phyloP scores from a whole-genome alignment of 2,113 vertebrate species.

The Calidris pugnax region DNA sequence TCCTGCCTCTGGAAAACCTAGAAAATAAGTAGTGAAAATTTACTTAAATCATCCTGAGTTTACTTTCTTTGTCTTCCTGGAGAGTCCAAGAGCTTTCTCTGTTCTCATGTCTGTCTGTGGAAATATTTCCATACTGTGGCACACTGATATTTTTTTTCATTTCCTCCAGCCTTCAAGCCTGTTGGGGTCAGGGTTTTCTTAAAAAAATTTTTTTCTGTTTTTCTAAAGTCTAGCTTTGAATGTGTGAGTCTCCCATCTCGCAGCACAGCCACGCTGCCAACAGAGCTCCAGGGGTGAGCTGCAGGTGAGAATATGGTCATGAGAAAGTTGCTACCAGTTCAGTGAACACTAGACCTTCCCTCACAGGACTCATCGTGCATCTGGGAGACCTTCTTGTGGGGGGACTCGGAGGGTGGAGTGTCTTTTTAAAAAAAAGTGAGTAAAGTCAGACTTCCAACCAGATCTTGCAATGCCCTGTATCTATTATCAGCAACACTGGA shows the following conservation, averaged over 20 bases:
- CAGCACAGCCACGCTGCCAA: not conserved
- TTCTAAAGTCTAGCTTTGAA: not conserved
- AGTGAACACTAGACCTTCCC: not conserved
- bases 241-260: not conserved
- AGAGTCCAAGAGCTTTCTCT: not conserved
- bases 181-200: not conserved
- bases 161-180: not conserved
- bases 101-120: not conserved
- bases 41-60: not conserved
- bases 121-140: not conserved
- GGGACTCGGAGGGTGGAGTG: accelerated
- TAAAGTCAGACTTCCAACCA: not conserved
- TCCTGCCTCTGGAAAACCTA: not conserved
- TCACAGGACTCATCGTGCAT: not conserved
- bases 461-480: not conserved
- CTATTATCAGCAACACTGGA: not conserved
- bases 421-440: not conserved
- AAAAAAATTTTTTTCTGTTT: not conserved
- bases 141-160: not conserved
- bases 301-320: not conserved
- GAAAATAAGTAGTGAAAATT: not conserved
- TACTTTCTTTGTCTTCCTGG: not conserved
- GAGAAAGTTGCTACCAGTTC: not conserved
- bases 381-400: not conserved
- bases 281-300: not conserved